Percentiles rank a stretch among this genome's conserved stretches.
These are phyloP conservation scores for Pseudolaguvia tuberculata DNA, from an alignment of 2,113 vertebrate species.

Conservation along the genomic window DNA sequence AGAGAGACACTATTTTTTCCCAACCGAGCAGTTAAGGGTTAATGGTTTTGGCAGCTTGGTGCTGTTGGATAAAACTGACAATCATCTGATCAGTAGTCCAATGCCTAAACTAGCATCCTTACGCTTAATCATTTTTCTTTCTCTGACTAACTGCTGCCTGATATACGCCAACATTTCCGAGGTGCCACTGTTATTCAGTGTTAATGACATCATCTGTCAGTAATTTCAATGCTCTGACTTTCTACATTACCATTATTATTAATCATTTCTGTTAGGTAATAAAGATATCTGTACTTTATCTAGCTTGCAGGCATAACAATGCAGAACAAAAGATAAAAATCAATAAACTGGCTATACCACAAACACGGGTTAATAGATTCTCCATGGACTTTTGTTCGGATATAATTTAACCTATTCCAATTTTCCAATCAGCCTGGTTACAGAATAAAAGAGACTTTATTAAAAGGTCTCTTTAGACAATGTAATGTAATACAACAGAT, in stretches of 20 bases:
- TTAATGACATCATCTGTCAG: no score
- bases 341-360: constrained; percentile 17
- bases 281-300: constrained; percentile 12
- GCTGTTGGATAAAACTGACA: no score
- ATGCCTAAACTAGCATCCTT: no score
- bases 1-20: no score
- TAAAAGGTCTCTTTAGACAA: background rate
- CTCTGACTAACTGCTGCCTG: no score
- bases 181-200: no score
- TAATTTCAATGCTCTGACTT: no score
- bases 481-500: background rate
- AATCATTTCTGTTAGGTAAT: background rate
- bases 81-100: no score
- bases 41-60: no score
- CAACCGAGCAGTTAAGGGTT: no score
- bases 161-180: no score
- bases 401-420: background rate
- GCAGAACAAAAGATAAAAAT: constrained; percentile 7
- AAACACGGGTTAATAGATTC: constrained; percentile 10
- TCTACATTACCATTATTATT: constrained; percentile 5
- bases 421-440: background rate
- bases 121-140: no score
- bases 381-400: background rate
- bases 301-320: background rate
- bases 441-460: constrained; percentile 8